Conservation (phyloP, 2,113 vertebrate species). For the Rhombomys opimus region DNA sequence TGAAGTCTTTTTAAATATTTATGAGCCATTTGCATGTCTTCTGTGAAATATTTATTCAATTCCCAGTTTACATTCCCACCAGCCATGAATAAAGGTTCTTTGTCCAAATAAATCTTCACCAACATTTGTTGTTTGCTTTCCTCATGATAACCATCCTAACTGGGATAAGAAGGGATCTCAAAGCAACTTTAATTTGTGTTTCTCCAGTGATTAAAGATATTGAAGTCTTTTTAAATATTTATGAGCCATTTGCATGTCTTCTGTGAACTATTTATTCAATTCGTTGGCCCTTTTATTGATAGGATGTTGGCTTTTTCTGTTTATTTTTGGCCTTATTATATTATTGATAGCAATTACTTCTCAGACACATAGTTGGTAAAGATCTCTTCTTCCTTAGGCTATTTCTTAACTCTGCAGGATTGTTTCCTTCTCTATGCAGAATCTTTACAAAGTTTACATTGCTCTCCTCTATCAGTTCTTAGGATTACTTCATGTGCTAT, state of each 20-base stretch:
- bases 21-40: neutral
- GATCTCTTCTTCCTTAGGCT: neutral
- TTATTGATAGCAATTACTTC: neutral
- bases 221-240: neutral
- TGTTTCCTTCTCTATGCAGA: neutral
- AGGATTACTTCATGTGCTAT: neutral
- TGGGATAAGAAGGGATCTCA: neutral
- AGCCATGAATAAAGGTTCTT: neutral
- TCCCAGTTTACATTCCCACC: neutral
- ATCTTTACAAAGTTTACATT: neutral
- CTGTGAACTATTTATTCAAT: neutral
- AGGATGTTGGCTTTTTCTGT: neutral
- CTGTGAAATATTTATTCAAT: neutral
- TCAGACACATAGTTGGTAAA: neutral
- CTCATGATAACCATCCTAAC: neutral
- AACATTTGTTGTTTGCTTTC: neutral
- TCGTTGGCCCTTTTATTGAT: neutral
- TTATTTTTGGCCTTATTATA: neutral
- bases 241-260: neutral
- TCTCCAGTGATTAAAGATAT: neutral
- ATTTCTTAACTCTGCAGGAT: neutral
- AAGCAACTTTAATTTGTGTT: neutral
- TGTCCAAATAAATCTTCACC: neutral
- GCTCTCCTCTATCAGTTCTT: neutral
- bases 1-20: neutral